Base-by-base conservation (phyloP, 2,797 vertebrate genomes). In the Cossypha caffra region DNA sequence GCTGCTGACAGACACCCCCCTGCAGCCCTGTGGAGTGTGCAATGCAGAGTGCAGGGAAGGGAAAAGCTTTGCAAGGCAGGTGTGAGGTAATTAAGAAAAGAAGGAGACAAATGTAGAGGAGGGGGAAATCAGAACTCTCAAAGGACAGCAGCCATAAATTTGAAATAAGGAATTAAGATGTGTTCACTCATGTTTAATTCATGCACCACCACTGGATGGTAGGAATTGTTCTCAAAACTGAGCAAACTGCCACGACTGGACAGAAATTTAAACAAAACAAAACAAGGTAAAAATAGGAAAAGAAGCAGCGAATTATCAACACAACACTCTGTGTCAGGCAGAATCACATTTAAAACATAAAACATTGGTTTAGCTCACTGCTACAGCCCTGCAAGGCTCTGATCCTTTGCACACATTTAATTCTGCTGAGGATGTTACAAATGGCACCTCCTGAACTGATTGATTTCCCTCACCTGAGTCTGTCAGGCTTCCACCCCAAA, bases 181-280 rank as follows among this genome's bases (percentile, higher is more conserved):
- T 33, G 69, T 31, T 80, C 51, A 4, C 42, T 96, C 72, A 84
- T 96, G 50, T 92, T 95, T 95, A 95, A 94, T 95, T 93, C 78
- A 96, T 83, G 45, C 21, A 38, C 26, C 35, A 40, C 51, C 50
- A 51, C 16, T 35, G 63, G 40, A 47, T 29, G 16, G 62, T 51
- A 77, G 83, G 83, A 72, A 67, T 18, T 19, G 50, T 59, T 82
- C 47, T 90, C 81, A 13, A 40, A 77, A 90, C 58, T 51, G 48
- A 90, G 73, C 35, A 86, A 93, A 76, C 26, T 88, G 47, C 62
- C 29, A 48, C 33, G 69, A 84, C 33, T 72, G 57, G 58, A 58
- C 37, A 88, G 61, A 84, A 88, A 63, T 9, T 26, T 5, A 29
- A 75, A 73, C 29, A 20, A 47, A 37, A 45, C 48, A 38, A 50